Evolutionary conservation across 2,888 invertebrate species (phyloP), one percentile per base, ranked within the genome.

Genomic region (Macrophya alboannulata): DNA sequence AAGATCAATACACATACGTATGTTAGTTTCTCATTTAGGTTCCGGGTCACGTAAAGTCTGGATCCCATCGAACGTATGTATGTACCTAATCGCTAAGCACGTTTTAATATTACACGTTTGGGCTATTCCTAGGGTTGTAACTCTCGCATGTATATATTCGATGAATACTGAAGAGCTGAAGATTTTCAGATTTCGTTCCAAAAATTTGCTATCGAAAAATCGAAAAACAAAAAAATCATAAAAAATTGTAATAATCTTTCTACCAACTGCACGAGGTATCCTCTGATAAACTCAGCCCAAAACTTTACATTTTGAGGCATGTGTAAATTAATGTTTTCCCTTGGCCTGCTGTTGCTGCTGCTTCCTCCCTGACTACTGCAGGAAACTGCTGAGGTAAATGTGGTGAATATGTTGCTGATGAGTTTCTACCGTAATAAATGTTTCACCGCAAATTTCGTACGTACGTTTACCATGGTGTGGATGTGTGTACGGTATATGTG

Each of bases 401-500:
- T 21, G 43, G 68, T 37, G 68, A 68, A 74, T 74, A 74, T 74
- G 21, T 74, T 45, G 45, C 43, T 74, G 74, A 74, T 74, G 74
- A 74, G 74, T 74, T 74, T 74, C 25, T 5, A 74, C 74, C 74
- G 74, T 45, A 45, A 45, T 74, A 74, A 74, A 74, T 74, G 45
- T 43, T 74, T 45, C n/a, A 74, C 37, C 68, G 68, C 45, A 10
- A 74, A 74, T 74, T 74, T 45, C 45, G 40, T 74, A 6, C 74
- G 25, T n/a, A 43, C 43, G 15, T 25, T 45, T 74, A n/a, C n/a
- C 55, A n/a, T n/a, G 62, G 8, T 12, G 31, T 68, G 17, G 37
- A 68, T 21, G 45, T 74, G 8, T 43, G 1, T 71, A 71, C 17
- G 15, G 12, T 25, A 25, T 62, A 10, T 62, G 62, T 4, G 25